Percentiles rank a stretch among this genome's conserved stretches.
These are phyloP conservation scores for Tenrec ecaudatus DNA, from an alignment of 2,113 vertebrate species.

Conservation along the genomic window DNA sequence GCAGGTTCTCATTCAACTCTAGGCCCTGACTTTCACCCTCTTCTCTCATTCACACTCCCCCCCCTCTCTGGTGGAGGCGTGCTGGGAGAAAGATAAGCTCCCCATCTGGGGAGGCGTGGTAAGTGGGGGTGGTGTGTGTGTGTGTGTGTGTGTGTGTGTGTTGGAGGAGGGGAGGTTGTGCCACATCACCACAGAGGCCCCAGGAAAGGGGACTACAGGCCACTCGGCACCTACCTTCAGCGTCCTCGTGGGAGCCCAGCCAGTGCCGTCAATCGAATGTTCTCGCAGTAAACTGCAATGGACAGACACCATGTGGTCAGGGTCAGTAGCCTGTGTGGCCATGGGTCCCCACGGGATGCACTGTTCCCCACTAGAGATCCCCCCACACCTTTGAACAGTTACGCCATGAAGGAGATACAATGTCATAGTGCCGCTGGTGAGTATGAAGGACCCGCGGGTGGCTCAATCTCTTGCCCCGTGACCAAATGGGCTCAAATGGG, in stretches of 20 bases:
- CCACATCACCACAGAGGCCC: too few relatives aligned
- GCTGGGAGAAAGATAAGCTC: too few relatives aligned
- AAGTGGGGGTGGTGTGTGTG: too few relatives aligned
- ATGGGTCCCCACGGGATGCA: rapidly evolving
- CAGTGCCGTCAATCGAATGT: slow-evolving; percentile 98
- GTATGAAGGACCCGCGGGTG: too few relatives aligned
- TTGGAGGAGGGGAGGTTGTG: background rate
- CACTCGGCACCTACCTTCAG: slow-evolving; percentile 91
- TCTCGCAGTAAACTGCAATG: slow-evolving; percentile 95
- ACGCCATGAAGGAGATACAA: background rate
- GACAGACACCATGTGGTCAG: slow-evolving; percentile 11
- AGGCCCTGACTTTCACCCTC: background rate
- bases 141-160: background rate
- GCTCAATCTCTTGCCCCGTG: too few relatives aligned
- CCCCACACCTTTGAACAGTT: rapidly evolving
- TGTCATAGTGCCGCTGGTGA: background rate
- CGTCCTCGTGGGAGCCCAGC: slow-evolving; percentile 98
- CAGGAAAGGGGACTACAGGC: background rate
- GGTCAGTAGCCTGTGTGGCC: background rate
- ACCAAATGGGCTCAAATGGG: too few relatives aligned
- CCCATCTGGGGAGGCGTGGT: too few relatives aligned
- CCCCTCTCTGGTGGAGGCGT: background rate
- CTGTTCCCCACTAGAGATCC: rapidly evolving
- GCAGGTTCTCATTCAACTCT: background rate
- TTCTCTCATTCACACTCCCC: background rate